Evolutionary conservation across 2,113 vertebrate genomes (phyloP).

Genomic region (Dendropsophus ebraccatus): DNA sequence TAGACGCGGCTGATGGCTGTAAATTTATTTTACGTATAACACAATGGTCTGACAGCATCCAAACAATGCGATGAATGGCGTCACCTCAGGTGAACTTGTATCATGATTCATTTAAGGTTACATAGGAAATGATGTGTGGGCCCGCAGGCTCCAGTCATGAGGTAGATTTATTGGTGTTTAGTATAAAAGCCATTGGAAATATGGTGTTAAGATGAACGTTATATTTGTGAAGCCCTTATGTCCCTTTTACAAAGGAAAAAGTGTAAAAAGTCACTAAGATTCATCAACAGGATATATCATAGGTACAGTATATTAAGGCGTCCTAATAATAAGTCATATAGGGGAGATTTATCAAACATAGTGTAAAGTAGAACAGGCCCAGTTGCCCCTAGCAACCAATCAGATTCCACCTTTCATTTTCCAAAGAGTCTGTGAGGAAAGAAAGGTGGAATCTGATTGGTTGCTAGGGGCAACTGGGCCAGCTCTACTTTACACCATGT

Average conservation of each 20-base stretch:
- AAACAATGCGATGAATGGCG: not conserved
- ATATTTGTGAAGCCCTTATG: not conserved
- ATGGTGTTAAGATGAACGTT: not conserved
- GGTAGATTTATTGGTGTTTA: not conserved
- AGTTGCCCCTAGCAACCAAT: too few species aligned
- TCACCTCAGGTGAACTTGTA: slow-evolving; percentile 18
- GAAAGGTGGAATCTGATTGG: too few species aligned
- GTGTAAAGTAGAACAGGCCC: too few species aligned
- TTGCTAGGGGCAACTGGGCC: too few species aligned
- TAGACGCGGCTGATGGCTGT: not conserved
- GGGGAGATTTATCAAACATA: too few species aligned
- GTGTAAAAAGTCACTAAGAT: not conserved
- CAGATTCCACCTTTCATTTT: too few species aligned
- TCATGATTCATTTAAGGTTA: slow-evolving; percentile 9
- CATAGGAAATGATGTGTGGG: not conserved
- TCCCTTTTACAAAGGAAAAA: not conserved
- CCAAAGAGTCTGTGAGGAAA: too few species aligned
- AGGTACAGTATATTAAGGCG: too few species aligned
- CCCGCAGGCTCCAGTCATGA: not conserved
- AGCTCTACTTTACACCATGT: too few species aligned
- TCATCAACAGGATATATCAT: not conserved
- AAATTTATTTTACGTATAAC: not conserved
- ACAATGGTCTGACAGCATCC: slow-evolving; percentile 18
- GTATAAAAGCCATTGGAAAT: not conserved
- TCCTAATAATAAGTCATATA: too few species aligned